A percentile compares a stretch with the other conserved stretches of the same genome.
Evolutionary conservation across 37 sponge, comb jelly and placozoan species (phyloP).

Genomic region (Haliclona indistincta): DNA sequence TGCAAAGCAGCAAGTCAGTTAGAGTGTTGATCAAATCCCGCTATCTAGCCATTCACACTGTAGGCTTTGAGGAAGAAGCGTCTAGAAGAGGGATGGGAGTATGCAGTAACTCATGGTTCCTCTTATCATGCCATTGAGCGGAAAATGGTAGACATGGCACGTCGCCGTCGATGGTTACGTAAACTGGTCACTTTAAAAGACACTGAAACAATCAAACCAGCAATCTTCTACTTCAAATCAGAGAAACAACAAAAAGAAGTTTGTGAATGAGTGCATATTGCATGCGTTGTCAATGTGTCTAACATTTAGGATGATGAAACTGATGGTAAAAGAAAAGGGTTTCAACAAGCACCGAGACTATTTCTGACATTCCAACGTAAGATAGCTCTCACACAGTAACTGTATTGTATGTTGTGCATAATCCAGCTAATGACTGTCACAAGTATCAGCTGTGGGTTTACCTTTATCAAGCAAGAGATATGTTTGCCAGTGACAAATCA

Average conservation of each 20-base stretch:
- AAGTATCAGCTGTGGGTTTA: conserved; percentile 96
- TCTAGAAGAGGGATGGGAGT: conserved; percentile 94
- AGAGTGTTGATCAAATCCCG: too few relatives aligned
- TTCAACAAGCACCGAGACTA: conserved; percentile 89
- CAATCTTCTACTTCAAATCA: conserved; percentile 61
- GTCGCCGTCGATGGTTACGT: conserved; percentile 83
- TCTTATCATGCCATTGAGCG: conserved; percentile 82
- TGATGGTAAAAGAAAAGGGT: conserved; percentile 60
- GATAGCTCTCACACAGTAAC: background rate
- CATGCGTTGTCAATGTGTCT: too few relatives aligned
- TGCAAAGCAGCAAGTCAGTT: conserved; percentile 70
- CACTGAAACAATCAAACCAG: conserved; percentile 36
- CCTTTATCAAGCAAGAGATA: conserved; percentile 96
- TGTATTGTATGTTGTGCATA: background rate
- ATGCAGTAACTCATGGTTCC: conserved; percentile 68
- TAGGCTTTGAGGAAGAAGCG: conserved; percentile 52
- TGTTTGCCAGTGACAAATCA: conserved; percentile 86
- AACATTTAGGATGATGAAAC: conserved; percentile 73
- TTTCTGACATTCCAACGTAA: conserved; percentile 79
- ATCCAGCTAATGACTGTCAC: conserved; percentile 32
- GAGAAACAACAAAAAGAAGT: too few relatives aligned
- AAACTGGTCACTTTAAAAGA: conserved; percentile 83
- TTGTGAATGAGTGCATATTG: too few relatives aligned
- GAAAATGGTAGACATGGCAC: conserved; percentile 69
- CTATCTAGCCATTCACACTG: background rate